Evolutionary conservation across 2,888 invertebrate species (phyloP).

Genomic region (Parasteatoda lunata): DNA sequence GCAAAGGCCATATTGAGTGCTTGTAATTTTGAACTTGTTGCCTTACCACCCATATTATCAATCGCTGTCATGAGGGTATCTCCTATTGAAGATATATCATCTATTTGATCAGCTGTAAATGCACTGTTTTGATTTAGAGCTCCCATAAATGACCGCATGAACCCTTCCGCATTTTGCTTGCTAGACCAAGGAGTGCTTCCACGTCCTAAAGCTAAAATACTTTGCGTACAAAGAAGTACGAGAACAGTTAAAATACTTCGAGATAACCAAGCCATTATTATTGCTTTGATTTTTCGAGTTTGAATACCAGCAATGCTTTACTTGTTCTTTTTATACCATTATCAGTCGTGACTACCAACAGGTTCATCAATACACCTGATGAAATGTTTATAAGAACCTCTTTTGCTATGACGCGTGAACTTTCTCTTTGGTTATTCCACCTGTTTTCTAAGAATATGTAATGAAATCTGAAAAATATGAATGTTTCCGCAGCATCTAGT

Average conservation of each 20-base stretch:
- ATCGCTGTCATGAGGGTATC: slow-evolving; percentile 14
- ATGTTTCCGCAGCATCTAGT: too few relatives aligned
- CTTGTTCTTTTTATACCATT: neutral
- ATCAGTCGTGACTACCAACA: neutral
- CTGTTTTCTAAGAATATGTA: too few relatives aligned
- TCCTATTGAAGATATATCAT: slow-evolving; percentile 30
- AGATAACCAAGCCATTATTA: slow-evolving; percentile 18
- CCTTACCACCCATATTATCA: slow-evolving; percentile 26
- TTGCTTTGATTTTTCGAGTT: neutral
- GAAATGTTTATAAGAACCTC: neutral
- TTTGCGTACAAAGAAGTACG: slow-evolving; percentile 12
- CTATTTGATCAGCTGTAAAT: slow-evolving; percentile 2
- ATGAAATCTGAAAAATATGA: too few relatives aligned
- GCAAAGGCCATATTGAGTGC: slow-evolving; percentile 43
- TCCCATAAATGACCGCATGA: neutral
- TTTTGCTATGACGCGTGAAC: too few relatives aligned
- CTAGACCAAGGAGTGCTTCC: slow-evolving; percentile 6
- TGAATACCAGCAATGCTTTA: neutral
- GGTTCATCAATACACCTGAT: neutral
- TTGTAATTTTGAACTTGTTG: slow-evolving; percentile 21
- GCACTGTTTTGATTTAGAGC: neutral
- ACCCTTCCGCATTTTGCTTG: neutral
- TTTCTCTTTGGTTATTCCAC: too few relatives aligned
- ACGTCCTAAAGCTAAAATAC: neutral
- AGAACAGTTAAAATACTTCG: slow-evolving; percentile 12